Evolutionary conservation across 2,888 invertebrate species (phyloP).

Genomic region (Leucozona laternaria): DNA sequence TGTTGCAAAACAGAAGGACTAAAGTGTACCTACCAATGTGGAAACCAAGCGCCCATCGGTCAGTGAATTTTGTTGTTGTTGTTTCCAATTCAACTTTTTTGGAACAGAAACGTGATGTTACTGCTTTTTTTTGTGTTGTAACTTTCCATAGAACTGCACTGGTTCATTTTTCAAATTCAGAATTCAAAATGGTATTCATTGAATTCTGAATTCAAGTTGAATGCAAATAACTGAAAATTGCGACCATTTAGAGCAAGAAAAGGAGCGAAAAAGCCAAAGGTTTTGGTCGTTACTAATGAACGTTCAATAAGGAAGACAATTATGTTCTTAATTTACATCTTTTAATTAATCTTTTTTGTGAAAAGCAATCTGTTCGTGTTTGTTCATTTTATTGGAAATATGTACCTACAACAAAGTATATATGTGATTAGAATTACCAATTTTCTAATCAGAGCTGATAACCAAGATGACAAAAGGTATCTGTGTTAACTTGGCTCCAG

Average conservation of each 20-base stretch:
- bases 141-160: constrained; percentile 9
- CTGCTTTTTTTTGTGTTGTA: neutral
- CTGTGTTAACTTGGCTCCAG: no score
- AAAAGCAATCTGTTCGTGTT: neutral
- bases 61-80: constrained; percentile 19
- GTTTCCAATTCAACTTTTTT: constrained; percentile 7
- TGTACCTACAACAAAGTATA: no score
- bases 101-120: constrained; percentile 32
- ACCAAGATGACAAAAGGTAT: no score
- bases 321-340: neutral
- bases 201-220: neutral
- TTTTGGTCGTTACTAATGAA: neutral
- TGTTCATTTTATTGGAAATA: neutral
- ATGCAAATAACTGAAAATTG: constrained; percentile 22
- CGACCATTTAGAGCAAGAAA: neutral
- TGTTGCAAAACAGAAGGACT: constrained; percentile 32
- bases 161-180: constrained; percentile 6
- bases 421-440: no score
- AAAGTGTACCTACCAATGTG: constrained; percentile 17
- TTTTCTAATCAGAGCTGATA: no score
- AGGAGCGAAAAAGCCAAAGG: neutral
- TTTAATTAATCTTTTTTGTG: constrained; percentile 3
- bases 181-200: constrained; percentile 12
- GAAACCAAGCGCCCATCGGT: constrained; percentile 17
- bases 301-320: neutral